A percentile compares a stretch with the other conserved stretches of the same genome.
These are phyloP conservation scores for Catamblyrhynchus diadema DNA, from an alignment of 2,797 vertebrate species.

Conservation along the genomic window DNA sequence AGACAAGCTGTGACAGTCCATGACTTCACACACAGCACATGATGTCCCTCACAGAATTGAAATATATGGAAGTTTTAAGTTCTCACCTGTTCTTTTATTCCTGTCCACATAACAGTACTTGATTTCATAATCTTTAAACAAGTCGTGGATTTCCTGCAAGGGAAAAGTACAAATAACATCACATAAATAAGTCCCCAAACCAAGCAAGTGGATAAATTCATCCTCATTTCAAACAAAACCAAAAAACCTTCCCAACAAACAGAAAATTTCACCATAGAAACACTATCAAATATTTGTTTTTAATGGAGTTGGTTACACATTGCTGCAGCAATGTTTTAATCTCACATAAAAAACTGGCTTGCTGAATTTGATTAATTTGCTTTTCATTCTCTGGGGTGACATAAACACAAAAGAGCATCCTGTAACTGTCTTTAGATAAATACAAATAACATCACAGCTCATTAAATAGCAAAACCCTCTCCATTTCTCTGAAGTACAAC, in stretches of 20 bases:
- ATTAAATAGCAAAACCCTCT: background rate
- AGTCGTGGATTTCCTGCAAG: conserved; percentile 91
- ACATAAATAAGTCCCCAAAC: background rate
- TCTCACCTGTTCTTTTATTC: conserved; percentile 97
- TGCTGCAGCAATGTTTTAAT: background rate
- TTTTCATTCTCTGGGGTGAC: background rate
- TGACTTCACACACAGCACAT: background rate
- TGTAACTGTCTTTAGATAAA: background rate
- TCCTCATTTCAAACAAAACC: background rate
- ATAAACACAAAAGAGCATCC: background rate
- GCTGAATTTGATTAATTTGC: background rate
- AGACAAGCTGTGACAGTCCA: background rate
- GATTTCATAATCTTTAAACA: conserved; percentile 92
- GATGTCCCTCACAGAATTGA: background rate
- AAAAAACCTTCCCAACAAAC: background rate
- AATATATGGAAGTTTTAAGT: fast-evolving
- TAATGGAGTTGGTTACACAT: background rate
- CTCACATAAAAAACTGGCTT: background rate
- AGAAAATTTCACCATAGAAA: conserved; percentile 19
- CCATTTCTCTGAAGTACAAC: background rate
- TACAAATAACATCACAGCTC: background rate
- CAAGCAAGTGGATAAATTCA: background rate
- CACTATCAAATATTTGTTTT: conserved; percentile 11
- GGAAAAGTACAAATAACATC: background rate
- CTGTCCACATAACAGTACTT: conserved; percentile 99